Percentiles rank a stretch among this genome's conserved stretches.
phyloP scores from a whole-genome alignment of 2,888 invertebrate genomes.

The Leptinotarsa rubiginosa region DNA sequence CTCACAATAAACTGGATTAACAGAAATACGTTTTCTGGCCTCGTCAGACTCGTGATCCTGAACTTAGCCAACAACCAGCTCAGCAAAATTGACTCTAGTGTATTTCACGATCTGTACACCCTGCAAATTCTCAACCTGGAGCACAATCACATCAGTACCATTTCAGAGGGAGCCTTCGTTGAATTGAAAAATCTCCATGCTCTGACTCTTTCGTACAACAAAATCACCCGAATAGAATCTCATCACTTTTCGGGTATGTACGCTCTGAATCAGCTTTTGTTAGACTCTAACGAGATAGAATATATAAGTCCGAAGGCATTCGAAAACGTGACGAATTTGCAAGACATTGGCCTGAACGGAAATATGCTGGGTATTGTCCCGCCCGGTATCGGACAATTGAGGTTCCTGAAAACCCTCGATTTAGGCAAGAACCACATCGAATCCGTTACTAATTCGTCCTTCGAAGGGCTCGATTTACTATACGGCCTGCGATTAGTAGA shows the following conservation, averaged over 20 bases:
- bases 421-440: slow-evolving; percentile 85
- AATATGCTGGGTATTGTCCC: slow-evolving; percentile 80
- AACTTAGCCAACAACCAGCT: slow-evolving; percentile 81
- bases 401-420: slow-evolving; percentile 81
- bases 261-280: slow-evolving; percentile 78
- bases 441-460: slow-evolving; percentile 77
- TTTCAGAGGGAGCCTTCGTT: slow-evolving; percentile 80
- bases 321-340: slow-evolving; percentile 81
- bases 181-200: slow-evolving; percentile 83
- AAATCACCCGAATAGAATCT: slow-evolving; percentile 76
- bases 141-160: slow-evolving; percentile 76
- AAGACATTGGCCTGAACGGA: slow-evolving; percentile 81
- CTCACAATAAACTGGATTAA: slow-evolving; percentile 83
- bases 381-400: slow-evolving; percentile 76
- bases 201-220: slow-evolving; percentile 79
- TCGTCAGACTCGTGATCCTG: slow-evolving; percentile 79
- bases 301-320: slow-evolving; percentile 78
- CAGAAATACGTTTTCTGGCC: slow-evolving; percentile 80
- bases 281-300: slow-evolving; percentile 80
- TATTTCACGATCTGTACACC: slow-evolving; percentile 81
- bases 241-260: slow-evolving; percentile 80
- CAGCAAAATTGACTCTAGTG: slow-evolving; percentile 76
- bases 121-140: slow-evolving; percentile 82
- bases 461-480: slow-evolving; percentile 79
- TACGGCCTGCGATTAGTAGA: slow-evolving; percentile 83